Evolutionary conservation across 2,113 vertebrate species (phyloP), one percentile per base, ranked within the genome.

Genomic region (Nanorana parkeri): DNA sequence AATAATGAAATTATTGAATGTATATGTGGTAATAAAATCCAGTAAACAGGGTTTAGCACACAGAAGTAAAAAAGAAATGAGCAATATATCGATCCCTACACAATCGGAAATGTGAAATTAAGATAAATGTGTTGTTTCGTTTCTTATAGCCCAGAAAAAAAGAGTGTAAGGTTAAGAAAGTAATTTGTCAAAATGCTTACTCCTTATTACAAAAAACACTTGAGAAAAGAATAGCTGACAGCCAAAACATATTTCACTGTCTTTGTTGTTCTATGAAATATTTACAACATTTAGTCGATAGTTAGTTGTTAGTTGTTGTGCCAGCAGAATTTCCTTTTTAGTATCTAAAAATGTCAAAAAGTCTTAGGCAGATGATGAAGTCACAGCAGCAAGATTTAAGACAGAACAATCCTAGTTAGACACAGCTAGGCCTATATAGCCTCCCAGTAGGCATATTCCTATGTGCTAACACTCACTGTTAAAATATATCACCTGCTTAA

Each of bases 151-250:
- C 13, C 51, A 54, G 68, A 69, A 41, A 69, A n/a, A 52, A 41
- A 29, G 56, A n/a, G 21, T 58, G 19, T 73, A 32, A 73, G 69
- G 52, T 73, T 73, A 73, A 56, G 52, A 26, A n/a, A 58, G 69
- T 58, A n/a, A 58, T 73, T 32, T 73, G 69, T 28, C 69, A 73
- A 73, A 55, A 58, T 58, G 54, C 26, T 58, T 73, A 73, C 56
- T 73, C 28, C 26, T 56, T 73, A 58, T 73, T 73, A 73, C 52
- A 29, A 52, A 68, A 58, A 58, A 73, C 69, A 56, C 68, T 56
- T 56, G 69, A 56, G 69, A 58, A 73, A 73, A n/a, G 69, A 73
- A 73, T 73, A 58, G 69, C 69, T 73, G 52, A 20, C 54, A 73
- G 69, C 69, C 51, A 58, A 73, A 73, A 28, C 54, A 73, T 55